Conservation (phyloP, 1,140 invertebrate species). For the Drosophila grimshawi region DNA sequence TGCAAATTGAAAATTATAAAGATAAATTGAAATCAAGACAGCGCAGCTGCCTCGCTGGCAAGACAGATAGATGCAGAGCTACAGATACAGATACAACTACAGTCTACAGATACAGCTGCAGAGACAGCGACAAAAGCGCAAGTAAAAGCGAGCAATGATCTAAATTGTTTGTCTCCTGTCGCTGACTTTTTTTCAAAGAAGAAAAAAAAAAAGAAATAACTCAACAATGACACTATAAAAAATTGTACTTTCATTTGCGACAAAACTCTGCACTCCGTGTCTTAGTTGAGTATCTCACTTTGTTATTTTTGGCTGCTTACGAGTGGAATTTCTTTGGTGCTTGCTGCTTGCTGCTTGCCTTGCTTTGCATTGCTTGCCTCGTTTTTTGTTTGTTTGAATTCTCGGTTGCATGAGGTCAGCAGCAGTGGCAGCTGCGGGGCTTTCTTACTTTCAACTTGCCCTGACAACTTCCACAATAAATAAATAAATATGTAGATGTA, state of each 20-base stretch:
- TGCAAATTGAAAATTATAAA: constrained; percentile 76
- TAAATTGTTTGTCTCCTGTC: constrained; percentile 58
- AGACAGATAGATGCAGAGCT: constrained; percentile 11
- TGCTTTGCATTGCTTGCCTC: background rate
- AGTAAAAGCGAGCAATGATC: constrained; percentile 62
- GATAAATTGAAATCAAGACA: constrained; percentile 73
- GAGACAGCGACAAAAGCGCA: constrained; percentile 49
- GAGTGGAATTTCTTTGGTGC: constrained; percentile 33
- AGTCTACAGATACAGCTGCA: constrained; percentile 31
- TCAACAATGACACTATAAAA: constrained; percentile 67
- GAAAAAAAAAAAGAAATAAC: background rate
- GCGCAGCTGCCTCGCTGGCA: constrained; percentile 42
- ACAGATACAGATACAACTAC: constrained; percentile 33
- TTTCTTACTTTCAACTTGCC: constrained; percentile 55
- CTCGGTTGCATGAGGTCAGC: constrained; percentile 68
- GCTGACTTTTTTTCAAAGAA: constrained; percentile 6
- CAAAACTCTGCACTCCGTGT: constrained; percentile 1
- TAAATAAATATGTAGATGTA: constrained; percentile 40
- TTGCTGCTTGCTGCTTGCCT: too few species aligned
- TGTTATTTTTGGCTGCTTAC: constrained; percentile 42
- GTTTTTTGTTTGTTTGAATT: constrained; percentile 28
- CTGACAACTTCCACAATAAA: constrained; percentile 69
- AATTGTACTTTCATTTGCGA: constrained; percentile 70
- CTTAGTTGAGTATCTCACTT: constrained; percentile 24
- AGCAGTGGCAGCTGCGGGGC: constrained; percentile 27